Evolutionary conservation across 37 sponge, comb jelly and placozoan species (phyloP).

Genomic region (Lycopodina hypogea): DNA sequence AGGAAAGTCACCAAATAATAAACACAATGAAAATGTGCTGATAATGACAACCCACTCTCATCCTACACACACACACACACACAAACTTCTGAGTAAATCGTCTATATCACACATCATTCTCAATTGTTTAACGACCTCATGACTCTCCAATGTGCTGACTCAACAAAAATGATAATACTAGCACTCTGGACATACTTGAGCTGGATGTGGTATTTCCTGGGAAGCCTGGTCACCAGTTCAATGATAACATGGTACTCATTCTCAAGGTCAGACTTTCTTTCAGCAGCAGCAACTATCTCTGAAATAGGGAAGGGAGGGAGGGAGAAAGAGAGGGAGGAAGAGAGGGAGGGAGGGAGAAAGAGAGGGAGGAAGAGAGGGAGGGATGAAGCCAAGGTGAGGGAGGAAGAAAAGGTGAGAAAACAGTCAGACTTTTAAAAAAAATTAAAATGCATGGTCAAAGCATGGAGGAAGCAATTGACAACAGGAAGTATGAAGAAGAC

Average conservation of each 20-base stretch:
- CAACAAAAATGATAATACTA: too few relatives aligned
- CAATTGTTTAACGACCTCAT: too few relatives aligned
- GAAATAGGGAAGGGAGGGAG: background rate
- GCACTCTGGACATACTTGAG: slow-evolving; percentile 17
- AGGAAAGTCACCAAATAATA: too few relatives aligned
- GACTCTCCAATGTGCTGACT: too few relatives aligned
- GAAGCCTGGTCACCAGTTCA: slow-evolving; percentile 1
- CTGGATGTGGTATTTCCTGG: slow-evolving; percentile 3
- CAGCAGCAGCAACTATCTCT: slow-evolving; percentile 2
- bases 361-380: background rate
- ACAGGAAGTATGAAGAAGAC: background rate
- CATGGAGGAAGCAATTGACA: background rate
- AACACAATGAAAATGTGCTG: too few relatives aligned
- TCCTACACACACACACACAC: too few relatives aligned
- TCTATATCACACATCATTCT: too few relatives aligned
- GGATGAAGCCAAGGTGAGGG: background rate
- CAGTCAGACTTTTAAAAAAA: background rate
- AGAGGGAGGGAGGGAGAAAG: background rate
- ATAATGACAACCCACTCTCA: too few relatives aligned
- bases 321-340: background rate
- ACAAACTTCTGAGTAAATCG: too few relatives aligned
- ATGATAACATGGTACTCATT: slow-evolving; percentile 21
- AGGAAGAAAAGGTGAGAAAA: background rate
- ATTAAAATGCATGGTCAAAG: background rate
- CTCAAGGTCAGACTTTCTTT: background rate